Evolutionary conservation across 2,888 invertebrate genomes (phyloP), one percentile per base, ranked within the genome.

Genomic region (Tetragonisca angustula): DNA sequence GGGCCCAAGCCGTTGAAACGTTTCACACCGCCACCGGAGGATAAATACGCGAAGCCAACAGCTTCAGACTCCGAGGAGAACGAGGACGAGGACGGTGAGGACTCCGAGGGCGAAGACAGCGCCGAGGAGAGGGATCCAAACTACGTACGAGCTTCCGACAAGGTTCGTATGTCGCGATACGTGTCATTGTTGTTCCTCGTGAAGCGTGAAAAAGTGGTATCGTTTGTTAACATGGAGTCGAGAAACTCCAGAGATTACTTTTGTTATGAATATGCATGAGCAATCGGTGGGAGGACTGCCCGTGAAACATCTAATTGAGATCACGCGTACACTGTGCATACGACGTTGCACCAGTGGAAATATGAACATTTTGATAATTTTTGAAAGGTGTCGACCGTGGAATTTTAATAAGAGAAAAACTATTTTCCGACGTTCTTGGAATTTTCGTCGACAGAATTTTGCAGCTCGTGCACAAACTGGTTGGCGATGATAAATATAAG

Each of bases 1-100:
- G 95, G 97, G 19, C 97, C 97, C 0, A 98, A 98, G 93, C 98
- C 98, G 0, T 94, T 98, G 84, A 98, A 98, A 94, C 95, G 98
- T 81, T 98, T 98, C 94, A 98, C 98, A 0, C 98, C 98, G 2
- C 98, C 98, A 0, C 98, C 98, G 24, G 97, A 98, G 88, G 95
- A 95, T 91, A 95, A 95, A 86, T 95, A 95, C 49, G 95, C 93
- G 27, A 94, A 95, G 90, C 93, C 94, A 6, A 95, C 95, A 5
- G 95, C 95, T 27, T 94, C 93, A 0, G 95, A 95, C n/a, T 94
- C 95, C 52, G 94, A 94, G 24, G 94, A 95, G 21, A 95, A 95
- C 50, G 96, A 96, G 87, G 95, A 95, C 64, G 96, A 96, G 79
- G 96, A 96, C 13, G 95, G 95, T 69, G 95, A 95, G 13, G 95